phyloP scores from a whole-genome alignment of 2,888 invertebrate genomes.

The Acleris cristana region DNA sequence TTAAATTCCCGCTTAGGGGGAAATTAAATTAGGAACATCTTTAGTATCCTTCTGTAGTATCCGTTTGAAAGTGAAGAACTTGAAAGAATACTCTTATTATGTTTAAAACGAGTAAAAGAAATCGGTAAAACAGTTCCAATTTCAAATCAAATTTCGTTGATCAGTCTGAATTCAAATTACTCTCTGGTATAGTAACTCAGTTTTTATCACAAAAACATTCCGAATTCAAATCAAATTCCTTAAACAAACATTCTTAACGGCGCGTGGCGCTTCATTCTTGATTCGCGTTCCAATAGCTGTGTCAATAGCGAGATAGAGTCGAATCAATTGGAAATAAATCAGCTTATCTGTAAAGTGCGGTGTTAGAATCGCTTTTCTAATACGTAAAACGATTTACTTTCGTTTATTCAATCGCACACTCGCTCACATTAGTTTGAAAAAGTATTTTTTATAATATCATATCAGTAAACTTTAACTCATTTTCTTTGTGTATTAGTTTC shows the following conservation, averaged over 20 bases:
- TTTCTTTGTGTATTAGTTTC: no score
- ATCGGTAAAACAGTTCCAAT: not conserved
- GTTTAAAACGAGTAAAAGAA: not conserved
- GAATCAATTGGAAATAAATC: slow-evolving; percentile 41
- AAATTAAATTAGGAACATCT: not conserved
- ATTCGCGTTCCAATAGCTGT: slow-evolving; percentile 49
- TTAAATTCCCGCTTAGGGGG: not conserved
- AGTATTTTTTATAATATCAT: not conserved
- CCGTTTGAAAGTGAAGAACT: not conserved
- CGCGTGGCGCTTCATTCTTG: slow-evolving; percentile 39
- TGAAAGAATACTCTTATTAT: no score
- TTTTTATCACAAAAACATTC: slow-evolving; percentile 20
- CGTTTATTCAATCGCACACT: slow-evolving; percentile 10
- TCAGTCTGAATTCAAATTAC: slow-evolving; percentile 2
- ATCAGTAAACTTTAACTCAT: no score
- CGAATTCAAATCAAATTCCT: slow-evolving; percentile 41
- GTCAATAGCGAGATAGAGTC: slow-evolving; percentile 46
- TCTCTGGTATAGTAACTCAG: slow-evolving; percentile 12
- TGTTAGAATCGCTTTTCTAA: slow-evolving; percentile 19
- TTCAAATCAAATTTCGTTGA: not conserved
- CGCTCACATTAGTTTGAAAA: slow-evolving; percentile 11
- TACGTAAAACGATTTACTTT: slow-evolving; percentile 17
- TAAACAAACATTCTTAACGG: slow-evolving; percentile 48
- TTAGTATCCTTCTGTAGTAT: not conserved
- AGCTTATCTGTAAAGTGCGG: slow-evolving; percentile 33